Percentiles rank a stretch among this genome's conserved stretches.
phyloP scores from a whole-genome alignment of 2,113 vertebrate species.

The pig (Sus scrofa) region T2T-Sscrofa CM000818.6:118938501-118939000 shows the following conservation, averaged over 20 bases:
- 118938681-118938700: not conserved
- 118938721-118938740: not conserved
- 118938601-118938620: too few species aligned
- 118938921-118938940: not conserved
- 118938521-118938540: too few species aligned
- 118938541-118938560: not conserved
- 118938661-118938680: not conserved
- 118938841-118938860: not conserved
- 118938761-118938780: not conserved
- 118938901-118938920: not conserved
- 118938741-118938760: not conserved
- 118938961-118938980: not conserved
- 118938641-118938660: not conserved
- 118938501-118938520: too few species aligned
- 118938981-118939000: not conserved
- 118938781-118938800: fast-evolving
- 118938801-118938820: not conserved
- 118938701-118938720: not conserved
- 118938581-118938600: not conserved
- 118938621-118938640: not conserved
- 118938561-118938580: not conserved
- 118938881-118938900: not conserved
- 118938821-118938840: not conserved
- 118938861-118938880: not conserved
- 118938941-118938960: not conserved